Evolutionary conservation across 2,797 vertebrate genomes (phyloP), one percentile per base, ranked within the genome.

Genomic region (Scyliorhinus canicula): DNA sequence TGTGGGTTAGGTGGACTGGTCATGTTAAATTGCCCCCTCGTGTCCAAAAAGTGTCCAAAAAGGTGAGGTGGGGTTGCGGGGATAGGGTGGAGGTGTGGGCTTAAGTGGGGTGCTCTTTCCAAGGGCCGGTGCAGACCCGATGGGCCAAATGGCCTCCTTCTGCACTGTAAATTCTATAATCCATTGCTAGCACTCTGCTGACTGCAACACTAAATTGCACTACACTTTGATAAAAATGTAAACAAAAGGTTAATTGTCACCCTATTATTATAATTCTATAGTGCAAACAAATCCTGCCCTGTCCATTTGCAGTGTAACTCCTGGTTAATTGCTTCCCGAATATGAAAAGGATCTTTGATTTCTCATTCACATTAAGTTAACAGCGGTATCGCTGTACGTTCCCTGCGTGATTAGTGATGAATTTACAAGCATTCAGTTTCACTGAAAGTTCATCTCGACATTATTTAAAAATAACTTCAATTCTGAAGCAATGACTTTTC

Each of bases 181-280:
- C 35, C 57, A 63, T 47, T 65, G 60, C 21, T 21, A 44, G 9
- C 35, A 24, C 67, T 94, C 31, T 74, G 93, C 47, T 94, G 65
- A 94, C 67, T 50, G 28, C 14, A 52, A 31, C 93, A 71, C 67
- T 24, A 94, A 93, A 71, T 50, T 50, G 40, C 65, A 93, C 24
- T 93, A 93, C 26, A 67, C 7, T 31, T 93, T 93, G 67, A 94
- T 50, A 31, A n/a, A 71, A 94, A 74, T 94, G 67, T 31, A 52
- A 35, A 31, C 93, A 94, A 50, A 71, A 74, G 44, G 47, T 74
- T 93, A 50, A 93, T 31, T 69, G 14, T 52, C 19, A 52, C 31
- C 67, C 47, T 71, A 74, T 94, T 74, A 94, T 55, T 52, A n/a
- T 50, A 71, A 52, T 31, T 69, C 93, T n/a, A 16, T 52, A 74